Conservation (phyloP, 2,113 vertebrate species). For the Excalfactoria chinensis region DNA sequence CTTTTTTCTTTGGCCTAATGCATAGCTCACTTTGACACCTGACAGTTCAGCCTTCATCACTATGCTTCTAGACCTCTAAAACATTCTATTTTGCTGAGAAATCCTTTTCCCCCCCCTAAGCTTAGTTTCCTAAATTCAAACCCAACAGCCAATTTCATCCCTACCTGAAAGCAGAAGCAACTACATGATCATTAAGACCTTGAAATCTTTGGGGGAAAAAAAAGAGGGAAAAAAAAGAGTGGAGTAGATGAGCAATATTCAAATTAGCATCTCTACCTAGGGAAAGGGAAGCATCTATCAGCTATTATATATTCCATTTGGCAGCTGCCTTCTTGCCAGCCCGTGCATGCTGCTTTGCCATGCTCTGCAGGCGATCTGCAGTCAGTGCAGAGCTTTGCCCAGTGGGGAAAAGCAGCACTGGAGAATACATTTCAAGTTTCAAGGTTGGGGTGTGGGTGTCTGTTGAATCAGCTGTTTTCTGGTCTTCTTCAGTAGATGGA, state of each 20-base stretch:
- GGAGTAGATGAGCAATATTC: constrained; percentile 27
- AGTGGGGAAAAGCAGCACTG: not conserved
- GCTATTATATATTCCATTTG: not conserved
- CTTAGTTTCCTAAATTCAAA: not conserved
- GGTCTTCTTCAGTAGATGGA: not conserved
- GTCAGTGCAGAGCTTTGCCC: not conserved
- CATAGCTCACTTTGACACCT: constrained; percentile 17
- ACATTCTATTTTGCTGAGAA: not conserved
- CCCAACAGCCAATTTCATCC: not conserved
- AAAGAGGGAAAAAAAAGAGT: not conserved
- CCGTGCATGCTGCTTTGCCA: not conserved
- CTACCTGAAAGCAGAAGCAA: not conserved
- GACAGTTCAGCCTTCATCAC: constrained; percentile 5
- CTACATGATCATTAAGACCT: not conserved
- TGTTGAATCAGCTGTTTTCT: not conserved
- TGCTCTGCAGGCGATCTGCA: not conserved
- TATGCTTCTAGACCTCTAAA: not conserved
- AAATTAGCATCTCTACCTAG: not conserved
- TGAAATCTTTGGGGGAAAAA: not conserved
- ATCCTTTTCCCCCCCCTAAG: not conserved
- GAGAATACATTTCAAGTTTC: not conserved
- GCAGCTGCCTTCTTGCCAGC: not conserved
- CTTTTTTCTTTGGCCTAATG: not conserved
- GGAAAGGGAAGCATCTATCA: not conserved
- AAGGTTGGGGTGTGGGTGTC: not conserved